Conservation (phyloP, 2,888 invertebrate species). For the Balanococcus diminutus region DNA sequence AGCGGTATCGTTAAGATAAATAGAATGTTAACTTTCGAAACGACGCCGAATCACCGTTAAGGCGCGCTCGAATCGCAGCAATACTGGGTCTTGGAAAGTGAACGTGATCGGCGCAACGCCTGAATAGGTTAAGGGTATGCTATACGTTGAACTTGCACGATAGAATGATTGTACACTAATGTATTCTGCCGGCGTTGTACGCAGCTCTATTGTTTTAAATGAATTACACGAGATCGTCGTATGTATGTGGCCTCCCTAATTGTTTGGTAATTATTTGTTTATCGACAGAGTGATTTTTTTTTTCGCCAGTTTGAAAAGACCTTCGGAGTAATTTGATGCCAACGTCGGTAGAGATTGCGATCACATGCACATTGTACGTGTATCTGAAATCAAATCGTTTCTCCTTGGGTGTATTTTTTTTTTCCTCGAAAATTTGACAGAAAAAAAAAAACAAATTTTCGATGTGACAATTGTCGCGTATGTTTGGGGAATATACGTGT, state of each 20-base stretch:
- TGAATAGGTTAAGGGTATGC: not conserved
- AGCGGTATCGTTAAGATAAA: not conserved
- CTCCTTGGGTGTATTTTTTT: not conserved
- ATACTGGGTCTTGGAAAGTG: slow-evolving; percentile 6
- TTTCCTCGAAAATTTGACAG: not conserved
- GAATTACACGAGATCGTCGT: not conserved
- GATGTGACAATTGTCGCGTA: not conserved
- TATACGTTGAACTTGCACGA: not conserved
- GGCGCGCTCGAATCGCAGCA: not conserved
- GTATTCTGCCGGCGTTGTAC: too few species aligned
- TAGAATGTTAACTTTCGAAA: not conserved
- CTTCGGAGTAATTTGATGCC: not conserved
- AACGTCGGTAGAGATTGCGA: not conserved
- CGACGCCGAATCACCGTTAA: not conserved
- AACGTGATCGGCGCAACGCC: not conserved
- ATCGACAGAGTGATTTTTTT: not conserved
- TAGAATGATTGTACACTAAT: not conserved
- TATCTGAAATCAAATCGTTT: not conserved
- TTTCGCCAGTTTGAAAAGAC: not conserved
- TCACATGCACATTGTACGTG: too few species aligned
- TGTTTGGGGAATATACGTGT: not conserved
- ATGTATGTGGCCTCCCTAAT: too few species aligned
- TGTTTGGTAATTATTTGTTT: not conserved
- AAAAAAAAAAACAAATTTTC: not conserved
- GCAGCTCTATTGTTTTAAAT: not conserved